Conservation (phyloP, 2,113 vertebrate genomes). For the Macroglossus sobrinus region DNA sequence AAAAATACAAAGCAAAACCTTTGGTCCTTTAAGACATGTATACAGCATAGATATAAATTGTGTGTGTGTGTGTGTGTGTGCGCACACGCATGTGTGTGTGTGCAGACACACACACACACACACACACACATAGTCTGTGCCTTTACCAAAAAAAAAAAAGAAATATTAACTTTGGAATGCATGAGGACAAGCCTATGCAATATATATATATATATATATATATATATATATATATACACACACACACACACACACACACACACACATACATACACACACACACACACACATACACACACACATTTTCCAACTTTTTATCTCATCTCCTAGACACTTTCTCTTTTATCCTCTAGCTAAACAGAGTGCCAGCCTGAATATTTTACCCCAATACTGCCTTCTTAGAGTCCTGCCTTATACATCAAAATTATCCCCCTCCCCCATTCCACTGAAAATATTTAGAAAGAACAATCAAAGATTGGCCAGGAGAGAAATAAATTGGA, state of each 20-base stretch:
- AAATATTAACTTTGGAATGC: neutral
- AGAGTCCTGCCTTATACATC: neutral
- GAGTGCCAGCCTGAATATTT: neutral
- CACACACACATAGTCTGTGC: neutral
- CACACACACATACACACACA: no score
- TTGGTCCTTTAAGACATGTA: neutral
- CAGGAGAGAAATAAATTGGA: neutral
- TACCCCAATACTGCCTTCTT: neutral
- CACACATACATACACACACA: no score
- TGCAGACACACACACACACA: neutral
- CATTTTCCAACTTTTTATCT: neutral
- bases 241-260: neutral
- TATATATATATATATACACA: no score
- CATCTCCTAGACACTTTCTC: neutral
- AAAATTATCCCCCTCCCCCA: neutral
- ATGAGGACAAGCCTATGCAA: neutral
- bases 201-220: neutral
- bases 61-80: fast-evolving
- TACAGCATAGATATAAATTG: neutral
- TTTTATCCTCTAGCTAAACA: neutral
- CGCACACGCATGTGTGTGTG: no score
- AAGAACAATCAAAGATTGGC: neutral
- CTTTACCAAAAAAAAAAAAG: neutral
- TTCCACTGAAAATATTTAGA: neutral
- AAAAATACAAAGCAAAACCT: neutral